Evolutionary conservation across 2,797 vertebrate genomes (phyloP).

Genomic region (Rallus crepitans): DNA sequence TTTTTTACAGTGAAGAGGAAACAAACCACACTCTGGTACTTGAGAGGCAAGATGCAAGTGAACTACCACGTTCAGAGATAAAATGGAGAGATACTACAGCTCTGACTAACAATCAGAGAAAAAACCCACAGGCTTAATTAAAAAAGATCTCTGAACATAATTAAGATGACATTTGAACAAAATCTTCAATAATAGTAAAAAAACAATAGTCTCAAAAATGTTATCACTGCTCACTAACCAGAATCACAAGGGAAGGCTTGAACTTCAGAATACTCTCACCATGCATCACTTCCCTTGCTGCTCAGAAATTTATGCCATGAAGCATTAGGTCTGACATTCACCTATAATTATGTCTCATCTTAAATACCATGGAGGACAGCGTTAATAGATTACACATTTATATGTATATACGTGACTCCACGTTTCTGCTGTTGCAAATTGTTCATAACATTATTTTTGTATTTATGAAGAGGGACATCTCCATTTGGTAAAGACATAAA

Average conservation of each 20-base stretch:
- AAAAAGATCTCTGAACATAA: background rate
- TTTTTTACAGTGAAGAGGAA: background rate
- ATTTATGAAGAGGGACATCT: background rate
- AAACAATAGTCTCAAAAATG: background rate
- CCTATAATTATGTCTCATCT: background rate
- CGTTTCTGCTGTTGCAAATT: background rate
- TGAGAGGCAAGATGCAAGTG: background rate
- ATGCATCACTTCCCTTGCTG: background rate
- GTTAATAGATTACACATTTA: background rate
- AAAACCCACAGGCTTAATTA: background rate
- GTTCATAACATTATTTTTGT: background rate
- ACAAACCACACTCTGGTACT: background rate
- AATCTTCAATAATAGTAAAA: background rate
- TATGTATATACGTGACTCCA: background rate
- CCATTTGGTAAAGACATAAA: background rate
- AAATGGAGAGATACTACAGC: background rate
- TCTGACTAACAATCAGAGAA: background rate
- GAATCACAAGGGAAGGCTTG: background rate
- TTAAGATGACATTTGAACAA: background rate
- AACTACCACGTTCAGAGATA: background rate
- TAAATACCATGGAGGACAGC: background rate
- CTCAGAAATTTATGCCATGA: background rate
- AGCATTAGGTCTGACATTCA: background rate
- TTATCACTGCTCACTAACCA: background rate
- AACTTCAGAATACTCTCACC: background rate